Conservation (phyloP, 2,888 invertebrate genomes). For the Hirtodrosophila alboralis region DNA sequence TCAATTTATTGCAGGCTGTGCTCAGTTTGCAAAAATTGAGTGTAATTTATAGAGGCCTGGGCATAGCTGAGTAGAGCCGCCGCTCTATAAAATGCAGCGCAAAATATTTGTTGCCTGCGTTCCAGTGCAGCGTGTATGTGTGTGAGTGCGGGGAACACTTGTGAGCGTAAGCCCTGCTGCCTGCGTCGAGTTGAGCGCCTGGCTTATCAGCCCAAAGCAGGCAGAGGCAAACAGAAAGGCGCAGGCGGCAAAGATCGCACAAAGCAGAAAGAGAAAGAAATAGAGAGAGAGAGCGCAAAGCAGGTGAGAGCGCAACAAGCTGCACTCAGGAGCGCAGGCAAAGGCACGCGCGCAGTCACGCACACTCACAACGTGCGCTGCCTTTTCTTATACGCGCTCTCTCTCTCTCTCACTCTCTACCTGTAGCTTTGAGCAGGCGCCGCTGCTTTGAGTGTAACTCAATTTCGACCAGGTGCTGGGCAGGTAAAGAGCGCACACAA, state of each 20-base stretch:
- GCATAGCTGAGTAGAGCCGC: too few species aligned
- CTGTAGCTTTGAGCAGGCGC: slow-evolving; percentile 25
- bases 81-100: too few species aligned
- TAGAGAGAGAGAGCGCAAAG: slow-evolving; percentile 6
- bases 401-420: slow-evolving; percentile 11
- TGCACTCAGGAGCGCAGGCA: too few species aligned
- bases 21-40: too few species aligned
- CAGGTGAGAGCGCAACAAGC: slow-evolving; percentile 4
- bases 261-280: slow-evolving; percentile 7
- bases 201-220: slow-evolving; percentile 10
- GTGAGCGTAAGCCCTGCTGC: background rate
- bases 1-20: too few species aligned
- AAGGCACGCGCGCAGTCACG: too few species aligned
- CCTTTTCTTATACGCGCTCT: too few species aligned
- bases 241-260: slow-evolving; percentile 11
- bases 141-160: too few species aligned
- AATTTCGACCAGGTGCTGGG: slow-evolving; percentile 32
- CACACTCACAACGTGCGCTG: too few species aligned
- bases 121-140: too few species aligned
- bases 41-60: too few species aligned
- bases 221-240: slow-evolving; percentile 10
- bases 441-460: slow-evolving; percentile 17
- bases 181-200: slow-evolving; percentile 14
- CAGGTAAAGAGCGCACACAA: slow-evolving; percentile 26
- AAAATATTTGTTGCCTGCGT: slow-evolving; percentile 10